Base-by-base conservation (phyloP, 2,797 vertebrate species). In the Sparidentex hasta region DNA sequence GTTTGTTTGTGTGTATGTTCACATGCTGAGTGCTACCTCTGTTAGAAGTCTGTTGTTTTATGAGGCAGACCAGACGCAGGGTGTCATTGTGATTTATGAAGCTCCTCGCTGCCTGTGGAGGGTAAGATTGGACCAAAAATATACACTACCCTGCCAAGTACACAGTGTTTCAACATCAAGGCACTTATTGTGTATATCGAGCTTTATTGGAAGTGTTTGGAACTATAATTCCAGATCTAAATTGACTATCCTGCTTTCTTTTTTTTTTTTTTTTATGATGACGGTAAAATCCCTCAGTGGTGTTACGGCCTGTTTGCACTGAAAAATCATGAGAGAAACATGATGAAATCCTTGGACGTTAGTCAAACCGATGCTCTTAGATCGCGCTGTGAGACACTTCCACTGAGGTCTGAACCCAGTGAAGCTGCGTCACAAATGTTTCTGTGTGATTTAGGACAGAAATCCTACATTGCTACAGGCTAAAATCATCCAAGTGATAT, bases 71-170 rank as follows among this genome's bases (percentile, higher is more conserved):
- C 81, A 87, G 84, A 79, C 62, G 4, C 41, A 65, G 50, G 25
- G 62, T 87, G 85, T 80, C 87, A 78, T 17, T 76, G 71, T 86
- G 93, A 94, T 94, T 94, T 91, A 94, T 74, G 86, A 58, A 59
- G 63, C 65, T 81, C 72, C 58, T 59, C 3, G 51, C 43, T 4
- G 59, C 48, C 87, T 85, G 68, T 77, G 41, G 81, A 76, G 74
- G 83, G 71, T 58, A 84, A 58, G 80, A 79, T 75, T 58, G 64
- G 67, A 81, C 58, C 65, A 74, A 63, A 78, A 85, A 89, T 83
- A 87, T 70, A 66, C 11, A 11, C 14, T 44, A 17, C 21, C 48
- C 58, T 54, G 78, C 65, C 74, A 82, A 75, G 71, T 14, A 50
- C 72, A 11, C 47, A 44, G 14, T 48, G 33, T 80, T 58, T 82